Base-by-base conservation (phyloP, 2,888 invertebrate genomes). In the Pharmacophagus antenor region DNA sequence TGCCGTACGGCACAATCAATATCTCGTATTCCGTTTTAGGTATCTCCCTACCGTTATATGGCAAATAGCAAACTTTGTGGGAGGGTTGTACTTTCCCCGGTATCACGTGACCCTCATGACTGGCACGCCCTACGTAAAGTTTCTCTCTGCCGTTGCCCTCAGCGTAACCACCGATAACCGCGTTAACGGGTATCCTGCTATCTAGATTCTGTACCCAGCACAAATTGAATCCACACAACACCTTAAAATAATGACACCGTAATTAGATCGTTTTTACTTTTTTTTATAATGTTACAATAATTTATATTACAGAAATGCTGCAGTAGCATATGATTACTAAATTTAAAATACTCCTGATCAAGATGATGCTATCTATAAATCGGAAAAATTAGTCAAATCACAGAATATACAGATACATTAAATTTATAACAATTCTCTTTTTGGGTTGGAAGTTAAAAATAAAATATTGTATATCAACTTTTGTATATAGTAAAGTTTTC, bases 1-100 rank as follows among this genome's bases (percentile, higher is more conserved):
- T 70, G 2, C 60, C 51, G 15, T 73, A 66, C 2, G 74, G 73
- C 5, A 70, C 62, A 5, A 79, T 70, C 47, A 85, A 64, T 59
- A 84, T 77, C 65, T 84, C 84, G 65, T 70, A 85, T 12, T 63
- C 62, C 1, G 67, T 63, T 10, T 68, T 62, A 3, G 66, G 67
- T 5, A 79, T 50, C 68, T 84, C 84, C 61, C 66, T 72, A 1
- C 69, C 73, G 2, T 72, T 62, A 56, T 70, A 96, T 47, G 96
- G 85, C n/a, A 96, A 80, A 71, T 96, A 96, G 66, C 94, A 93
- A 0, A 93, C 92, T 47, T 93, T 93, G 72, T 96, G 96, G 20
- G 94, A 92, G 0, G 77, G 73, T 58, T 85, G 85, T 15, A 95
- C 82, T 85, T 97, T 96, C n/a, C 97, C 97, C 46, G 96, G 95